Percentiles rank a stretch among this genome's conserved stretches.
Conservation (phyloP, 2,888 invertebrate genomes). For the Druceiella hillmani region DNA sequence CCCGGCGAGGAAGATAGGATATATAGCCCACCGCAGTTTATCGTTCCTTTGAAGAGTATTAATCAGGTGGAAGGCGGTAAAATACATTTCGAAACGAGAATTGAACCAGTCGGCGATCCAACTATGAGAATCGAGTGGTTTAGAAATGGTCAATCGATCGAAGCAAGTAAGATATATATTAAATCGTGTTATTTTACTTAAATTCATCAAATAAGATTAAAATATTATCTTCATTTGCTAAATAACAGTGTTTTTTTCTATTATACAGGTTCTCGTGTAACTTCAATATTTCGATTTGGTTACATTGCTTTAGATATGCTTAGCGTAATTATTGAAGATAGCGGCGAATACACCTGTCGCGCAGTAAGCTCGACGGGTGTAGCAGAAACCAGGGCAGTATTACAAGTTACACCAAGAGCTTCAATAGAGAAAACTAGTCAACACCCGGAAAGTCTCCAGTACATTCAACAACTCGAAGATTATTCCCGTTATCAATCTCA, state of each 20-base stretch:
- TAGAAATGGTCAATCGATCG: constrained; percentile 83
- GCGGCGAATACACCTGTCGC: constrained; percentile 86
- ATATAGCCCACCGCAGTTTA: constrained; percentile 89
- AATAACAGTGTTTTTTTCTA: neutral
- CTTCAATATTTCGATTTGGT: constrained; percentile 94
- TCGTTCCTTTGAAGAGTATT: constrained; percentile 78
- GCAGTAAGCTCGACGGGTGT: constrained; percentile 82
- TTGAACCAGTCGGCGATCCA: constrained; percentile 95
- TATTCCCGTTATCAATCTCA: constrained; percentile 81
- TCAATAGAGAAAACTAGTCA: constrained; percentile 84
- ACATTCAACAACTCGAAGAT: constrained; percentile 87
- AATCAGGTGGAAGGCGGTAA: constrained; percentile 85
- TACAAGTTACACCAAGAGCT: constrained; percentile 75
- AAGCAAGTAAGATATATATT: constrained; percentile 75
- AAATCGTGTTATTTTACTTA: neutral
- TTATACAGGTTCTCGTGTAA: constrained; percentile 83
- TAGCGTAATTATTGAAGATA: constrained; percentile 78
- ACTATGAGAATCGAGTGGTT: constrained; percentile 96
- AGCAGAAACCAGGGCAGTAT: constrained; percentile 77
- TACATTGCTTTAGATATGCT: constrained; percentile 92
- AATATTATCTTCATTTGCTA: neutral
- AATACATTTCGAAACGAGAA: constrained; percentile 95
- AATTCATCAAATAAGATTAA: neutral
- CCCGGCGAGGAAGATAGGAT: constrained; percentile 80
- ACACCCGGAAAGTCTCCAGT: constrained; percentile 86